Evolutionary conservation across 1,140 invertebrate species (phyloP).

Genomic region (Condylostylus longicornis): DNA sequence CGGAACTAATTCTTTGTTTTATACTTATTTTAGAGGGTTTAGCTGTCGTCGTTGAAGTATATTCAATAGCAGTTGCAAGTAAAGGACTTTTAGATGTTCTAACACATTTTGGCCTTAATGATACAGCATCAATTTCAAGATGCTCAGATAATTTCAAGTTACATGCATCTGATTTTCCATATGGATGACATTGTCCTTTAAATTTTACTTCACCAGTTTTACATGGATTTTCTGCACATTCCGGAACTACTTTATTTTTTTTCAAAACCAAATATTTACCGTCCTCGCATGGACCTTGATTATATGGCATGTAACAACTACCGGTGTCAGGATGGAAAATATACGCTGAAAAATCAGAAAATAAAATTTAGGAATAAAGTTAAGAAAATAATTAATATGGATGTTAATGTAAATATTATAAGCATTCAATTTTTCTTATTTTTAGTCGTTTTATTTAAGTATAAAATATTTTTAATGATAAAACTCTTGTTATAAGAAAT

Average conservation of each 20-base stretch:
- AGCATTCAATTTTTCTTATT: too few relatives aligned
- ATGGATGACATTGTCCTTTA: conserved; percentile 34
- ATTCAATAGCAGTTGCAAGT: too few relatives aligned
- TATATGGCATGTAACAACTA: conserved; percentile 43
- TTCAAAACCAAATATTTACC: conserved; percentile 40
- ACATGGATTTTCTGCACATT: conserved; percentile 45
- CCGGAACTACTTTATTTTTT: conserved; percentile 35
- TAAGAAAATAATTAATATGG: conserved; percentile 4
- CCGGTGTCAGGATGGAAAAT: conserved; percentile 44
- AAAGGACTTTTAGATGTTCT: too few relatives aligned
- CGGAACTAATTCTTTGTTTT: too few relatives aligned
- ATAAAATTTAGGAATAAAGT: conserved; percentile 7
- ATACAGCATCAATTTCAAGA: too few relatives aligned
- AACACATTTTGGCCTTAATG: too few relatives aligned
- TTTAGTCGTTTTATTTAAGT: too few relatives aligned
- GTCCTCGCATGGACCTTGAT: conserved; percentile 41
- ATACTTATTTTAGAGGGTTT: too few relatives aligned
- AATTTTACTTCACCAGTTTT: conserved; percentile 35
- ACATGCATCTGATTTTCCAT: conserved; percentile 34
- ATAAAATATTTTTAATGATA: too few relatives aligned
- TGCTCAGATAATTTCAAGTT: too few relatives aligned
- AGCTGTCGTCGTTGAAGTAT: too few relatives aligned
- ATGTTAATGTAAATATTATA: conserved; percentile 14
- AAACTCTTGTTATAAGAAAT: too few relatives aligned
- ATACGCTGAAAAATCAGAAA: conserved; percentile 38